phyloP scores from a whole-genome alignment of 1,140 invertebrate species.

The Platyscapa corneri region DNA sequence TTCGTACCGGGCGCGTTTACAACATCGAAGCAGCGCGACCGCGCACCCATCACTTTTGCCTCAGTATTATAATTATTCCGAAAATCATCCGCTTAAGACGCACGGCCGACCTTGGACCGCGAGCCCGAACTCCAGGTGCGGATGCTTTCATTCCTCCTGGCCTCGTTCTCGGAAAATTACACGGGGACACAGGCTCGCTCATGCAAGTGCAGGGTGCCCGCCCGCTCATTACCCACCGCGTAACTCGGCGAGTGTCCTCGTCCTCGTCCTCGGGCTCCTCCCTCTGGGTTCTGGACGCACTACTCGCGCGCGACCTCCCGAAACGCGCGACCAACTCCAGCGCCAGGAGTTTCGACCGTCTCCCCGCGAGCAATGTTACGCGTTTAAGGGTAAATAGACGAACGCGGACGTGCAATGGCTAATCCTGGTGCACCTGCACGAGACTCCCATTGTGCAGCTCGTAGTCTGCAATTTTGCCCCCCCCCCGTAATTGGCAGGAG shows the following conservation, averaged over 20 bases:
- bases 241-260: not conserved
- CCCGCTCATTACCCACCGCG: constrained; percentile 1
- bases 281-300: not conserved
- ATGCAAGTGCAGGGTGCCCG: constrained; percentile 41
- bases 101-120: constrained; percentile 43
- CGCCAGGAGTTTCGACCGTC: too few relatives aligned
- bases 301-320: not conserved
- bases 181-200: constrained; percentile 55
- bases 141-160: not conserved
- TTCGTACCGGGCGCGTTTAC: not conserved
- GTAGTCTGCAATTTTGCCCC: not conserved
- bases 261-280: not conserved
- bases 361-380: too few relatives aligned
- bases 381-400: not conserved
- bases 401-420: not conserved
- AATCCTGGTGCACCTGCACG: not conserved
- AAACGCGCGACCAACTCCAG: not conserved
- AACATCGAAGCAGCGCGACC: too few relatives aligned
- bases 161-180: constrained; percentile 41
- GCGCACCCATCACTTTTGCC: not conserved
- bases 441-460: not conserved
- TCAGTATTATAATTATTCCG: constrained; percentile 2
- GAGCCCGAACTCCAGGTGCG: not conserved
- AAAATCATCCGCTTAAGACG: constrained; percentile 36
- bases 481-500: not conserved